These are phyloP conservation scores for Rutpela maculata DNA, from an alignment of 2,888 invertebrate genomes.

Conservation along the genomic window DNA sequence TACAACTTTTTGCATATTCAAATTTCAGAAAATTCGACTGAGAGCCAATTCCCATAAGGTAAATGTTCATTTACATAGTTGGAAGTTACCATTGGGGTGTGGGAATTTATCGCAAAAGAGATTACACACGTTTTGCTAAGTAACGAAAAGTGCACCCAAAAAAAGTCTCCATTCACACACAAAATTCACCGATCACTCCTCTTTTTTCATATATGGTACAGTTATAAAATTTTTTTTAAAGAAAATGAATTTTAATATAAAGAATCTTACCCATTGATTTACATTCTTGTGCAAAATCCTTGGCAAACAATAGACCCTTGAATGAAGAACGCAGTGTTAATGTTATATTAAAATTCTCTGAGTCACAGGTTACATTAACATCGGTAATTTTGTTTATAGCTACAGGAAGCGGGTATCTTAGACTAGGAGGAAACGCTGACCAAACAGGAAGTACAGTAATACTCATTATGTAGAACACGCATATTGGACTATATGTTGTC, in stretches of 20 bases:
- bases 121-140: too few relatives aligned
- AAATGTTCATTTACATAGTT: too few relatives aligned
- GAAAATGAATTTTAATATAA: neutral
- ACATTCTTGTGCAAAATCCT: constrained; percentile 85
- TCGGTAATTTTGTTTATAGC: constrained; percentile 77
- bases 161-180: too few relatives aligned
- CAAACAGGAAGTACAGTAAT: constrained; percentile 45
- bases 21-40: too few relatives aligned
- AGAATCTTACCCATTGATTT: constrained; percentile 76
- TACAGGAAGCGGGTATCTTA: constrained; percentile 61
- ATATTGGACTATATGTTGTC: constrained; percentile 44
- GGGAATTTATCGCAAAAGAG: too few relatives aligned
- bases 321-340: constrained; percentile 80
- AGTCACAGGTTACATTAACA: constrained; percentile 80
- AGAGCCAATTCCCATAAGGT: too few relatives aligned
- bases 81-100: too few relatives aligned
- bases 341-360: constrained; percentile 79
- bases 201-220: too few relatives aligned
- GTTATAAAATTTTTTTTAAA: too few relatives aligned
- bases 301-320: constrained; percentile 84
- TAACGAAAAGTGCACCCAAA: too few relatives aligned
- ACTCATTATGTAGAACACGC: constrained; percentile 46
- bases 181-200: too few relatives aligned
- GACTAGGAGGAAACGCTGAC: constrained; percentile 61
- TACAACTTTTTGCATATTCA: too few relatives aligned